These are phyloP conservation scores for Drosophila picticornis DNA, from an alignment of 2,888 invertebrate species.

Conservation along the genomic window DNA sequence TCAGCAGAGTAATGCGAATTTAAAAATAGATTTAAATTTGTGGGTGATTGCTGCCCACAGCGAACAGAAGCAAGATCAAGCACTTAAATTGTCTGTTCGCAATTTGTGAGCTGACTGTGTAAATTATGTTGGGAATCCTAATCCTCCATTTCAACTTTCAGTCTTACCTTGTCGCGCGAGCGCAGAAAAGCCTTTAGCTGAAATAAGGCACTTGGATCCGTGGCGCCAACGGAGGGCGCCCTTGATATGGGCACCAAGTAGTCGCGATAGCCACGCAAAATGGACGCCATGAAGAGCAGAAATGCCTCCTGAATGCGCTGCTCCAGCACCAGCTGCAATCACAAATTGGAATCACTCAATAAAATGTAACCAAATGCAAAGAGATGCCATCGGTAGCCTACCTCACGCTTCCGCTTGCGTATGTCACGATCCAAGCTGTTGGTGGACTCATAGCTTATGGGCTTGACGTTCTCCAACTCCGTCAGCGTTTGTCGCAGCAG, in stretches of 20 bases:
- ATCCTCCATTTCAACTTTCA: not conserved
- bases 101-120: not conserved
- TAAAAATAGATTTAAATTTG: constrained; percentile 24
- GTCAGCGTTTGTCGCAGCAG: constrained; percentile 92
- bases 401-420: constrained; percentile 91
- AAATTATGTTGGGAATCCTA: not conserved
- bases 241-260: constrained; percentile 96
- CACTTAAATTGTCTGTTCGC: not conserved
- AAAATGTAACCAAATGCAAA: not conserved
- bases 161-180: constrained; percentile 92
- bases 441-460: constrained; percentile 86
- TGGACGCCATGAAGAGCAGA: constrained; percentile 96
- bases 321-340: constrained; percentile 91
- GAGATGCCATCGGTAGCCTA: constrained; percentile 25
- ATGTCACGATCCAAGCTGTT: constrained; percentile 93
- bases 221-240: constrained; percentile 96
- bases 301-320: constrained; percentile 98
- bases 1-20: constrained; percentile 23
- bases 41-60: not conserved
- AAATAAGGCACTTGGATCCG: constrained; percentile 97
- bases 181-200: constrained; percentile 95
- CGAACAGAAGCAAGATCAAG: not conserved
- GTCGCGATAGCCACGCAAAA: constrained; percentile 95
- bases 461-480: constrained; percentile 88
- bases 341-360: not conserved